Base-by-base conservation (phyloP, 2,113 vertebrate species). In the Scopus umbretta region DNA sequence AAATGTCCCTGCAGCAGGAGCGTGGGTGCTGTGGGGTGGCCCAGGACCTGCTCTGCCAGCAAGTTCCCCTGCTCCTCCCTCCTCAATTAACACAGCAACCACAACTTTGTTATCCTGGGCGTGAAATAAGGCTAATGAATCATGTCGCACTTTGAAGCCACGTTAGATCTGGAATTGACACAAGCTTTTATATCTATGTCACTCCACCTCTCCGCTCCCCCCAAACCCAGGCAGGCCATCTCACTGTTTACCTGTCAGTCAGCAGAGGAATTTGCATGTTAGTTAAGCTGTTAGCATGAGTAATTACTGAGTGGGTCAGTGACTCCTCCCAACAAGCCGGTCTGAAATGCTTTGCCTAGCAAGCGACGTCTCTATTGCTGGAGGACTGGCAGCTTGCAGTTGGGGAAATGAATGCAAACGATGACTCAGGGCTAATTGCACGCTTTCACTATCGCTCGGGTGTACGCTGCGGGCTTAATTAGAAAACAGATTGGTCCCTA, bases 281-380 rank as follows among this genome's bases (percentile, higher is more conserved):
- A 94, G 96, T 97, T 97, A 97, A 97, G 96, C 90, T 91, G 79
- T 96, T 97, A 96, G 94, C 56, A 91, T 90, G 95, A 97, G 91
- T 97, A 94, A 97, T 96, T 96, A 95, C 90, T 16, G 90, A 65
- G 86, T 49, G 97, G 95, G 94, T 82, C 95, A 96, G 95, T 43
- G 90, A 80, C 95, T 96, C 94, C 97, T 97, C 96, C 95, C 95
- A 63, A 70, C 95, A 80, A 97, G 76, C 81, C 26, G 76, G 75
- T 50, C 75, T 10, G 50, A 66, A 80, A 71, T 3, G 91, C 90
- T 75, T 42, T 40, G 90, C 94, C 85, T 62, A 9, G 90, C 87
- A 21, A 63, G 74, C 47, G 56, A 97, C 22, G 50, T 96, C 97
- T 97, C 94, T 88, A 96, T 97, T 65, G 63, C 40, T 3, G 74